These are phyloP conservation scores for Spizaetus ornatus DNA, from an alignment of 2,113 vertebrate species.

Conservation along the genomic window DNA sequence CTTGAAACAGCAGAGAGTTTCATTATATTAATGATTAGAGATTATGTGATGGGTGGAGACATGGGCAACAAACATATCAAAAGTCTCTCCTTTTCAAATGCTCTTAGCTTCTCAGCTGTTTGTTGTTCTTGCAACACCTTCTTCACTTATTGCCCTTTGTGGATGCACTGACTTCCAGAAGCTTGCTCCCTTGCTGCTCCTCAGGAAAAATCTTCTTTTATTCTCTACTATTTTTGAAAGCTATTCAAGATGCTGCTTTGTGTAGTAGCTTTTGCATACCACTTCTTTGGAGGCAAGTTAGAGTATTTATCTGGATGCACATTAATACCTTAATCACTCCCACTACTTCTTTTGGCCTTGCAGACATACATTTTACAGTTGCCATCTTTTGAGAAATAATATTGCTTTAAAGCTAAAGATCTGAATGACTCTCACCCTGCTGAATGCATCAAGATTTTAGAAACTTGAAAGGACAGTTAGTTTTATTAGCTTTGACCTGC, in stretches of 20 bases:
- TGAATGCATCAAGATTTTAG: neutral
- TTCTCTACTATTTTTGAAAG: neutral
- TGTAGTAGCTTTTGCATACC: neutral
- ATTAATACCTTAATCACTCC: neutral
- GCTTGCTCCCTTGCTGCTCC: neutral
- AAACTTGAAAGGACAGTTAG: neutral
- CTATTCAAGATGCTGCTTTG: neutral
- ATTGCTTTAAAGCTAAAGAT: neutral
- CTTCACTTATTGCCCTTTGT: neutral
- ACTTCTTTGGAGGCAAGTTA: neutral
- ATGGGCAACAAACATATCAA: neutral
- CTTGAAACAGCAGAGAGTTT: neutral
- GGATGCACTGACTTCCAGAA: neutral
- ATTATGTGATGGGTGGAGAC: neutral
- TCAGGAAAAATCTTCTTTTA: neutral
- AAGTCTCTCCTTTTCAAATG: conserved; percentile 1
- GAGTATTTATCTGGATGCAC: neutral
- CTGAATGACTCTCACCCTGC: neutral
- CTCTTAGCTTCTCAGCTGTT: neutral
- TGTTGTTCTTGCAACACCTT: neutral
- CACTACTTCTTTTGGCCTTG: neutral
- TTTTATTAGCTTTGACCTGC: neutral
- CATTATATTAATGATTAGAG: neutral
- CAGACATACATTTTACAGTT: neutral
- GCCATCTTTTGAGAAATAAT: neutral